A percentile compares a stretch with the other conserved stretches of the same genome.
phyloP scores from a whole-genome alignment of 2,113 vertebrate genomes.

The Thalassoma bifasciatum region DNA sequence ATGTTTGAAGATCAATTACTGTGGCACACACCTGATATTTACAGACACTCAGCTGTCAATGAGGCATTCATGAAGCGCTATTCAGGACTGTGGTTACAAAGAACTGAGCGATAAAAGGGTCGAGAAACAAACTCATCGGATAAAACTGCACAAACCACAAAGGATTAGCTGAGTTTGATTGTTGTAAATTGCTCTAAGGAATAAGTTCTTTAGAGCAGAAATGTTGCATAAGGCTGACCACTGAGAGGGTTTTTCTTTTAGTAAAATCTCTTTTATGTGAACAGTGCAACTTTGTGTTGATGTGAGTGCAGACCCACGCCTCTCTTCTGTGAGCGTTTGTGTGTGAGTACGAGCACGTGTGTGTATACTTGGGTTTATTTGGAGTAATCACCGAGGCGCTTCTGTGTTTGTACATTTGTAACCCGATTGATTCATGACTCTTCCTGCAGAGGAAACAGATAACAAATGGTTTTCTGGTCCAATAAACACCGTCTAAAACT shows the following conservation, averaged over 20 bases:
- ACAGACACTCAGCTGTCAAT: conserved; percentile 34
- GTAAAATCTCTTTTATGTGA: too few relatives aligned
- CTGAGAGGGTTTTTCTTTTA: not conserved
- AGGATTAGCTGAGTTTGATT: not conserved
- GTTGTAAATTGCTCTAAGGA: not conserved
- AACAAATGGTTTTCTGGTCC: conserved; percentile 77
- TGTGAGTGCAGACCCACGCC: too few relatives aligned
- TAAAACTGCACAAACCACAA: conserved; percentile 6
- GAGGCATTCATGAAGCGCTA: conserved; percentile 25
- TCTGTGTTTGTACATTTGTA: conserved; percentile 78
- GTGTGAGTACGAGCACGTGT: not conserved
- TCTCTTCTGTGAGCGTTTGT: too few relatives aligned
- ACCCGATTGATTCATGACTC: conserved; percentile 71
- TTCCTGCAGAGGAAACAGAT: conserved; percentile 71
- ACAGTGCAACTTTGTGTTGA: conserved; percentile 11
- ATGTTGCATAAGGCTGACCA: conserved; percentile 10
- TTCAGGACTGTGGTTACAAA: conserved; percentile 23
- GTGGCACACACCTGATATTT: not conserved
- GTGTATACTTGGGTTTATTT: conserved; percentile 73
- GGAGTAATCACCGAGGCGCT: conserved; percentile 73
- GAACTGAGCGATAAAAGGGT: not conserved
- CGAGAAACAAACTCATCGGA: not conserved
- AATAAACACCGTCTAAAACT: conserved; percentile 70
- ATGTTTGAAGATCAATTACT: conserved; percentile 33
- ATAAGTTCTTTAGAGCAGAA: not conserved